These are phyloP conservation scores for Plebejus melissa DNA, from an alignment of 2,888 invertebrate species.

Conservation along the genomic window DNA sequence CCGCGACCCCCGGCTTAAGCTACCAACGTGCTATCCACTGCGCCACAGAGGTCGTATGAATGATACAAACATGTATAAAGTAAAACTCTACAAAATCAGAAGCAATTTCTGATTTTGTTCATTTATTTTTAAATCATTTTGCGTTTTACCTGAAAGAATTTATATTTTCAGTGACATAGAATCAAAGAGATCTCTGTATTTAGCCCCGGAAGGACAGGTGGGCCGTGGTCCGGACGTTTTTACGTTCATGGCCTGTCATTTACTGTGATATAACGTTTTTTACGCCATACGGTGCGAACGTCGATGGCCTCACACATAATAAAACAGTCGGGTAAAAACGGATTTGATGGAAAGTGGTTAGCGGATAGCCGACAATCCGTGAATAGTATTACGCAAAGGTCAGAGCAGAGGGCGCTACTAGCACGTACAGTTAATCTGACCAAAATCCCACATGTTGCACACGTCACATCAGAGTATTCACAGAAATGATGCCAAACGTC, in stretches of 20 bases:
- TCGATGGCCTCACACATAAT: neutral
- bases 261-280: neutral
- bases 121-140: neutral
- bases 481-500: too few relatives aligned
- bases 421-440: too few relatives aligned
- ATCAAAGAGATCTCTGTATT: neutral
- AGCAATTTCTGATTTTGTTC: too few relatives aligned
- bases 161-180: neutral
- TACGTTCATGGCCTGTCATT: neutral
- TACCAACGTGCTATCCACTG: too few relatives aligned
- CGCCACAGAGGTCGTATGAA: too few relatives aligned
- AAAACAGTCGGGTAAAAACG: neutral
- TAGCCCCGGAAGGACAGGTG: conserved; percentile 1
- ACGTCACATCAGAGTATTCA: too few relatives aligned
- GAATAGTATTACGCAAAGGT: too few relatives aligned
- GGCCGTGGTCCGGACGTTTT: conserved; percentile 2
- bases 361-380: neutral
- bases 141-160: neutral
- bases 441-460: too few relatives aligned
- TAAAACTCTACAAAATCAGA: too few relatives aligned
- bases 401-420: too few relatives aligned
- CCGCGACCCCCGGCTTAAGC: too few relatives aligned
- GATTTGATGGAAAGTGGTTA: neutral
- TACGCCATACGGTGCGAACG: neutral
- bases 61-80: too few relatives aligned